A percentile compares a stretch with the other conserved stretches of the same genome.
Conservation (phyloP, 2,888 invertebrate genomes). For the Cylindroiulus punctatus region DNA sequence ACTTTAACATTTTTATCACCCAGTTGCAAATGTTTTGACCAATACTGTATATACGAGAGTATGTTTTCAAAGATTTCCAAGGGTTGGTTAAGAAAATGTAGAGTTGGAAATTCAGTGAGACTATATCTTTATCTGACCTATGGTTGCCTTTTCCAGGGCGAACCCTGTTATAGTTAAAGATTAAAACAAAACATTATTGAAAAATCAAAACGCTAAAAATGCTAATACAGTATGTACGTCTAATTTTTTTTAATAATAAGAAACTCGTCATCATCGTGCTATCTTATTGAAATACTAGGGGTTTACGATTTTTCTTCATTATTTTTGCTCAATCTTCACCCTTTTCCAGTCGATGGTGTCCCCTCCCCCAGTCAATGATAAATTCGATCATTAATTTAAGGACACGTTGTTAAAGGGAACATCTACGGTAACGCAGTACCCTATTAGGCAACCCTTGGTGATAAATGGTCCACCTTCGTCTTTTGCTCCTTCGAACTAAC, state of each 20-base stretch:
- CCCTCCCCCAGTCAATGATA: constrained; percentile 44
- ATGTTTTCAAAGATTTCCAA: too few relatives aligned
- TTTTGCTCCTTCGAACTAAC: constrained; percentile 15
- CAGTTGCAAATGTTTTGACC: too few relatives aligned
- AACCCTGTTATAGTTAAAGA: too few relatives aligned
- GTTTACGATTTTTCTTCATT: constrained; percentile 19
- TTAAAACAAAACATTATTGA: too few relatives aligned
- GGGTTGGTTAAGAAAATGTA: too few relatives aligned
- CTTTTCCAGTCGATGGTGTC: constrained; percentile 34
- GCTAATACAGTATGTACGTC: background rate
- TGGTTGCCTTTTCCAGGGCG: too few relatives aligned
- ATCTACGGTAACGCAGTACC: constrained; percentile 40
- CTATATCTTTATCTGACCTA: too few relatives aligned
- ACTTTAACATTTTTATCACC: too few relatives aligned
- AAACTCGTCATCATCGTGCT: background rate
- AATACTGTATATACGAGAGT: too few relatives aligned
- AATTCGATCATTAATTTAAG: constrained; percentile 44
- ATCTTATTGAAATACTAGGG: background rate
- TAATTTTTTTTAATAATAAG: background rate
- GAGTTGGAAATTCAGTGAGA: too few relatives aligned
- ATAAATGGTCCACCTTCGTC: constrained; percentile 42
- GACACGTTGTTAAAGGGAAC: constrained; percentile 49
- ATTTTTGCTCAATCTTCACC: constrained; percentile 14
- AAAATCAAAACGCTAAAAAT: too few relatives aligned
- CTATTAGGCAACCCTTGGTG: constrained; percentile 46